These are phyloP conservation scores for Coenonympha glycerion DNA, from an alignment of 2,888 invertebrate genomes.

Conservation along the genomic window DNA sequence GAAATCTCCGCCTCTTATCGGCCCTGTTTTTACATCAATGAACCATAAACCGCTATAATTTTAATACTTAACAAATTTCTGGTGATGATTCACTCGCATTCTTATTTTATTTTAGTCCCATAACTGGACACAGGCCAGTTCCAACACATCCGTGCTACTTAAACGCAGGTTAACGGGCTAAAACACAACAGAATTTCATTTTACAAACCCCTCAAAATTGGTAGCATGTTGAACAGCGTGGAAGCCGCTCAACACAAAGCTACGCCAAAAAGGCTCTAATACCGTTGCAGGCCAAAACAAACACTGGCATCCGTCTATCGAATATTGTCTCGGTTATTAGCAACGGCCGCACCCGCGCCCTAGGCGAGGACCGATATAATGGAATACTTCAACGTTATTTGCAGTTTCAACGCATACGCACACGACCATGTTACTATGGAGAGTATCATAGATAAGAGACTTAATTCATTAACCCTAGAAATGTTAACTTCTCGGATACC, in stretches of 20 bases:
- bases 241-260: slow-evolving; percentile 16
- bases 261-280: slow-evolving; percentile 24
- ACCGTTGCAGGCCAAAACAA: slow-evolving; percentile 35
- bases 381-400: slow-evolving; percentile 74
- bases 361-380: slow-evolving; percentile 72
- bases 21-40: too few species aligned
- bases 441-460: background rate
- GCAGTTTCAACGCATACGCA: too few species aligned
- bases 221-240: slow-evolving; percentile 13
- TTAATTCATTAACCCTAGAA: too few species aligned
- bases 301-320: slow-evolving; percentile 42
- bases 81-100: too few species aligned
- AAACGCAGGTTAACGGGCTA: background rate
- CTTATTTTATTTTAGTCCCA: too few species aligned
- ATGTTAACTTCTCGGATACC: too few species aligned
- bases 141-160: too few species aligned
- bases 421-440: slow-evolving; percentile 41
- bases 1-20: too few species aligned
- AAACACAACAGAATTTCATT: background rate
- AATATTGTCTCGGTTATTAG: slow-evolving; percentile 71
- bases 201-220: background rate
- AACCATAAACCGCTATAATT: too few species aligned
- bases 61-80: too few species aligned
- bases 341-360: slow-evolving; percentile 62
- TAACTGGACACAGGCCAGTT: too few species aligned